Evolutionary conservation across 92 coral and sea anemone genomes (phyloP), one percentile per base, ranked within the genome.

Genomic region (Siderastrea radians): DNA sequence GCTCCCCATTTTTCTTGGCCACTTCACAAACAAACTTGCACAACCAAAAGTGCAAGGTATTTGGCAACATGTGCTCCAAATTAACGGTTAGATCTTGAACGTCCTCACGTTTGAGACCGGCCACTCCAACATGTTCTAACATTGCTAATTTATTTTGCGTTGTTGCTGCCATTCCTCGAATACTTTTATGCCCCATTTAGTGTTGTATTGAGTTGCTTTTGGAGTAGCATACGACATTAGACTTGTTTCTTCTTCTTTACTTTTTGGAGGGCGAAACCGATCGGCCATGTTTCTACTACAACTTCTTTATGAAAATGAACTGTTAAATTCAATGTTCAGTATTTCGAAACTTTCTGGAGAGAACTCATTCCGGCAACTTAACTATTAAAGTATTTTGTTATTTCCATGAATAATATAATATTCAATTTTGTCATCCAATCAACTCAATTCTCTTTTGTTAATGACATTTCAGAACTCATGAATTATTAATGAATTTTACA

Each of bases 131-230:
- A 26, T 26, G 47, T 70, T 70, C 75, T 70, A 6, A 49, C 53
- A 70, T 5, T 60, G 49, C 75, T 12, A n/a, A 70, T 49, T n/a
- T 70, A 49, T 44, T 70, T 70, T 44, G 50, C 53, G 49, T 15
- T 38, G 49, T 38, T 49, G 50, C 75, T 70, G 75, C 50, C 75
- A 70, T 60, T 60, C 65, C 65, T 60, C 65, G n/a, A 60, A 9
- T 14, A 60, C 65, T 60, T 60, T 60, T 60, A 14, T 60, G 15
- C n/a, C 65, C 65, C 13, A 60, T 60, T 60, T 60, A 60, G 65
- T 60, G 65, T 60, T 60, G 16, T 60, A 10, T 14, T 60, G 65
- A 14, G n/a, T 60, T 60, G 65, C 65, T 60, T 60, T 60, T 17
- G 14, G n/a, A 60, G 65, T 60, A 17, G 65, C 65, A 3, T 60